Conservation (phyloP, 2,797 vertebrate species). For the Poeciliopsis gracilis region DNA sequence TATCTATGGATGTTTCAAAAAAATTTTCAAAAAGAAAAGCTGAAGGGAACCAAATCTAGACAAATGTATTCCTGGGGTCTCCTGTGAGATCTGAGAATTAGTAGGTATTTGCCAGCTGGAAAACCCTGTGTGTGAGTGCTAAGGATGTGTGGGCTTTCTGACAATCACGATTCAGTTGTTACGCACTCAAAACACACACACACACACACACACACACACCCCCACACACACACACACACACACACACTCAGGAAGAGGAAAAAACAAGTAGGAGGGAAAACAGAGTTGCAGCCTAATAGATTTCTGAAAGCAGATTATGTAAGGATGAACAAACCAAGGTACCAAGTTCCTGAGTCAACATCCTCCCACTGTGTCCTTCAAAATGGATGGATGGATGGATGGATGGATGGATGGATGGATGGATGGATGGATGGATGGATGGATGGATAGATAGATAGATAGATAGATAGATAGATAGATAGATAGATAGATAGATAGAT, state of each 20-base stretch:
- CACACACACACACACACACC: slow-evolving; percentile 23
- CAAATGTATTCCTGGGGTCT: background rate
- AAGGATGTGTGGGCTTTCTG: slow-evolving; percentile 45
- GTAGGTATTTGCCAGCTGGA: slow-evolving; percentile 33
- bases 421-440: slow-evolving; percentile 22
- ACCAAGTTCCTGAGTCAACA: slow-evolving; percentile 52
- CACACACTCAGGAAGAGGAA: slow-evolving; percentile 23
- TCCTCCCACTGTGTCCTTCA: slow-evolving; percentile 44
- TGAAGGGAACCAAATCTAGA: background rate
- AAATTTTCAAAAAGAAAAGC: background rate
- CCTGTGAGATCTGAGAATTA: background rate
- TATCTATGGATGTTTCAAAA: background rate
- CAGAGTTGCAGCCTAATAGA: slow-evolving; percentile 27
- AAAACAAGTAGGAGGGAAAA: slow-evolving; percentile 26
- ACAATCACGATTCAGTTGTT: slow-evolving; percentile 34
- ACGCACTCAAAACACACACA: slow-evolving; percentile 6
- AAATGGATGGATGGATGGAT: slow-evolving; percentile 7
- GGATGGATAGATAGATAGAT: slow-evolving; percentile 24
- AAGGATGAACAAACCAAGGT: slow-evolving; percentile 37
- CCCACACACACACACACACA: slow-evolving; percentile 31
- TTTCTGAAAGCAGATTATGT: slow-evolving; percentile 42
- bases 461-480: slow-evolving; percentile 17
- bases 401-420: slow-evolving; percentile 40
- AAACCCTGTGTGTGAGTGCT: slow-evolving; percentile 16
- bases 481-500: slow-evolving; percentile 39